A percentile compares a stretch with the other conserved stretches of the same genome.
Conservation (phyloP, 1,140 invertebrate genomes). For the Drosophila littoralis region DNA sequence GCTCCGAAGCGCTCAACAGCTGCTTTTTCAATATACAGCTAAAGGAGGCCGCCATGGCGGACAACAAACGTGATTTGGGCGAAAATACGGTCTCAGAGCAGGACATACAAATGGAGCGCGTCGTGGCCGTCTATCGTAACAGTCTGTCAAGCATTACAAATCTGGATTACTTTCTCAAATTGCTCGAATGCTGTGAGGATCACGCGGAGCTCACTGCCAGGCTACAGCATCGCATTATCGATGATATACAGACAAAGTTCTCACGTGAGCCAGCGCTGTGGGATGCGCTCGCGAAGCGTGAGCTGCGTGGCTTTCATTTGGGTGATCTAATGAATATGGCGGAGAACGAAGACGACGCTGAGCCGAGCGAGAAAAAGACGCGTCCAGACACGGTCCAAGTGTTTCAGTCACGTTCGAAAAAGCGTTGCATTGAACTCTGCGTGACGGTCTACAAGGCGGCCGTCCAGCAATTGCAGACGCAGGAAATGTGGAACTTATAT, state of each 20-base stretch:
- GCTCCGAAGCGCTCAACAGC: slow-evolving; percentile 58
- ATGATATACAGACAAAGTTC: slow-evolving; percentile 71
- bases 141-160: slow-evolving; percentile 65
- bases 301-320: slow-evolving; percentile 67
- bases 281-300: slow-evolving; percentile 74
- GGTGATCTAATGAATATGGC: slow-evolving; percentile 55
- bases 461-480: slow-evolving; percentile 59
- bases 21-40: slow-evolving; percentile 75
- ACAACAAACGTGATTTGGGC: slow-evolving; percentile 39
- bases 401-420: slow-evolving; percentile 52
- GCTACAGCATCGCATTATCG: slow-evolving; percentile 65
- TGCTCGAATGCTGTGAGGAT: slow-evolving; percentile 67
- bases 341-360: slow-evolving; percentile 16
- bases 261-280: slow-evolving; percentile 65
- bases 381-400: slow-evolving; percentile 14
- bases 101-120: slow-evolving; percentile 68
- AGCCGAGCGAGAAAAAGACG: slow-evolving; percentile 46
- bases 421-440: slow-evolving; percentile 66
- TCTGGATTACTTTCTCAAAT: slow-evolving; percentile 65
- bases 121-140: slow-evolving; percentile 67
- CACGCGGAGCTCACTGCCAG: slow-evolving; percentile 57
- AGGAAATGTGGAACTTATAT: slow-evolving; percentile 64
- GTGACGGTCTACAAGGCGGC: slow-evolving; percentile 71
- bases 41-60: slow-evolving; percentile 55
- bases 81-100: slow-evolving; percentile 66